These are phyloP conservation scores for Selene dorsalis DNA, from an alignment of 2,797 vertebrate genomes.

Conservation along the genomic window DNA sequence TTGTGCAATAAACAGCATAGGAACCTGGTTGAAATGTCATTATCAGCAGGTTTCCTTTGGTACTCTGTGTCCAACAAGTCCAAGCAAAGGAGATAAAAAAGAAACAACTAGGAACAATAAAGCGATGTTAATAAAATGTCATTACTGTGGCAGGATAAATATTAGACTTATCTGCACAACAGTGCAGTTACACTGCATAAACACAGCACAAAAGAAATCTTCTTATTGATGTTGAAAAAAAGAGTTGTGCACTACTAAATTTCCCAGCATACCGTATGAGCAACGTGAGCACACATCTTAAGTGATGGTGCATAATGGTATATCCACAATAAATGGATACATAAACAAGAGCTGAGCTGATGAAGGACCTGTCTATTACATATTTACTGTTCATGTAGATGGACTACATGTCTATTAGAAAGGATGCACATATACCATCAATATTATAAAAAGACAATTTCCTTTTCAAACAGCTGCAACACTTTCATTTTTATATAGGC, in stretches of 20 bases:
- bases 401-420: not conserved
- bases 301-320: not conserved
- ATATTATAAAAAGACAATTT: constrained; percentile 6
- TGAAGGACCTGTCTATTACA: not conserved
- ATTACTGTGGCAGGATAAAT: constrained; percentile 27
- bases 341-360: constrained; percentile 30
- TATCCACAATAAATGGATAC: constrained; percentile 33
- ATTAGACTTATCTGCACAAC: constrained; percentile 18
- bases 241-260: not conserved
- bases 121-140: constrained; percentile 16
- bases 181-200: constrained; percentile 34
- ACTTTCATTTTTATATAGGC: constrained; percentile 32
- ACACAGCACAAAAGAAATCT: constrained; percentile 17
- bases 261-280: constrained; percentile 23
- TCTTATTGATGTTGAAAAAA: not conserved
- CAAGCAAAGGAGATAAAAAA: not conserved
- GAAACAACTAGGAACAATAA: constrained; percentile 14
- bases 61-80: constrained; percentile 29
- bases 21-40: constrained; percentile 10
- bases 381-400: constrained; percentile 3
- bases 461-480: constrained; percentile 14
- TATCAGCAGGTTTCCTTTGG: constrained; percentile 51
- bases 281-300: not conserved
- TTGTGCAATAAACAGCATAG: constrained; percentile 32
- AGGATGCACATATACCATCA: not conserved